A percentile compares a stretch with the other conserved stretches of the same genome.
Conservation (phyloP, 2,797 vertebrate genomes). For the Diplodus puntazzo region DNA sequence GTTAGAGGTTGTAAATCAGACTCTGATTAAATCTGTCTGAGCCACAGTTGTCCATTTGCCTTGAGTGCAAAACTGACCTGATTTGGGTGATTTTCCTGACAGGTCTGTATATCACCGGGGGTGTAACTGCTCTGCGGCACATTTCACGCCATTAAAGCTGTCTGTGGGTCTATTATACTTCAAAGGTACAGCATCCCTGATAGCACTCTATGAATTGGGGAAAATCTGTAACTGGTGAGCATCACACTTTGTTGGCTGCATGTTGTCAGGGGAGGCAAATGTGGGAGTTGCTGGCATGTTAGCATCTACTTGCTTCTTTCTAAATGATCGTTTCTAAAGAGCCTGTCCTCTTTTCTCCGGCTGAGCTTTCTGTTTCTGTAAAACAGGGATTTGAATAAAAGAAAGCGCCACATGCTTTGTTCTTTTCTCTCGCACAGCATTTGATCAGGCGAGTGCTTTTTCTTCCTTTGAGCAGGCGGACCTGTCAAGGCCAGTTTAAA, state of each 20-base stretch:
- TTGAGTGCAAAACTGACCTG: constrained; percentile 72
- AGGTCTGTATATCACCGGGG: constrained; percentile 61
- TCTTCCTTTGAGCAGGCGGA: constrained; percentile 67
- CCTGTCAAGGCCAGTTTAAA: constrained; percentile 70
- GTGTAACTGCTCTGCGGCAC: constrained; percentile 53
- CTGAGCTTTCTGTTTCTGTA: constrained; percentile 43
- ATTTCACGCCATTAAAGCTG: constrained; percentile 61
- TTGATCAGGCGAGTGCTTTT: constrained; percentile 69
- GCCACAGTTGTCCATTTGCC: constrained; percentile 68
- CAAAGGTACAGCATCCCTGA: constrained; percentile 40
- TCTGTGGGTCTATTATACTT: constrained; percentile 50
- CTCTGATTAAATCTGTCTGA: constrained; percentile 74
- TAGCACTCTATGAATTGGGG: constrained; percentile 37
- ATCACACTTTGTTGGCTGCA: constrained; percentile 37
- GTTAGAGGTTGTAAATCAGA: constrained; percentile 72
- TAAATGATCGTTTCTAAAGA: constrained; percentile 41
- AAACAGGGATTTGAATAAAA: constrained; percentile 59
- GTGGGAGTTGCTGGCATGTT: constrained; percentile 54
- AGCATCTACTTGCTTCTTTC: constrained; percentile 33
- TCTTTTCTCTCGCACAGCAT: constrained; percentile 50
- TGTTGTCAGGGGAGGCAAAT: constrained; percentile 46
- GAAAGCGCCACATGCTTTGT: constrained; percentile 33
- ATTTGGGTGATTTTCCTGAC: constrained; percentile 72
- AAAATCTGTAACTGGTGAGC: constrained; percentile 10
- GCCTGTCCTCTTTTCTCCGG: constrained; percentile 20